phyloP scores from a whole-genome alignment of 2,797 vertebrate genomes.

The Discoglossus pictus region DNA sequence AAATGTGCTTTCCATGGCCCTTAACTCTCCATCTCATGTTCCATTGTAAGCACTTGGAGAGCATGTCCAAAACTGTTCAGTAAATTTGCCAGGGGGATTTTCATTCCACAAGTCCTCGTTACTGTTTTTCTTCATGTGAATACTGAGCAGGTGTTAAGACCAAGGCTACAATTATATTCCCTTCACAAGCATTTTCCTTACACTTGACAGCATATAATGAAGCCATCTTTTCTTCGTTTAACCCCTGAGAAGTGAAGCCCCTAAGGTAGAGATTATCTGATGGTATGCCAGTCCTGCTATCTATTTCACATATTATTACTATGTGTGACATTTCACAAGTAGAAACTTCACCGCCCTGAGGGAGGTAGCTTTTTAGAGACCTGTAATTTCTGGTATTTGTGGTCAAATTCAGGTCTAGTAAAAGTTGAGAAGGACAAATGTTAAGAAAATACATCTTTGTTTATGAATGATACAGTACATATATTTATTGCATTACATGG shows the following conservation, averaged over 20 bases:
- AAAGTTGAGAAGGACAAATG: too few relatives aligned
- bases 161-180: conserved; percentile 42
- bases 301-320: too few relatives aligned
- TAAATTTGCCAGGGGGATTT: conserved; percentile 37
- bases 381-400: too few relatives aligned
- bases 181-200: conserved; percentile 16
- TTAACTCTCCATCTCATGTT: neutral
- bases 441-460: too few relatives aligned
- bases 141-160: conserved; percentile 39
- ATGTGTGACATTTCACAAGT: too few relatives aligned
- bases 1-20: too few relatives aligned
- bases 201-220: conserved; percentile 30
- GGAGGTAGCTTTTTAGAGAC: too few relatives aligned
- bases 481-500: too few relatives aligned
- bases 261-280: conserved; percentile 4
- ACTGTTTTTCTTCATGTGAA: conserved; percentile 33
- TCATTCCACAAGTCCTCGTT: conserved; percentile 35
- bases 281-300: neutral
- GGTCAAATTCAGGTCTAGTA: too few relatives aligned
- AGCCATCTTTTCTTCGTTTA: conserved; percentile 30
- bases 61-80: conserved; percentile 40
- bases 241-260: conserved; percentile 13
- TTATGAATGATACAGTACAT: too few relatives aligned
- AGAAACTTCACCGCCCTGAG: too few relatives aligned
- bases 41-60: conserved; percentile 7